Base-by-base conservation (phyloP, 1,140 invertebrate species). In the Dreissena rostriformis region DNA sequence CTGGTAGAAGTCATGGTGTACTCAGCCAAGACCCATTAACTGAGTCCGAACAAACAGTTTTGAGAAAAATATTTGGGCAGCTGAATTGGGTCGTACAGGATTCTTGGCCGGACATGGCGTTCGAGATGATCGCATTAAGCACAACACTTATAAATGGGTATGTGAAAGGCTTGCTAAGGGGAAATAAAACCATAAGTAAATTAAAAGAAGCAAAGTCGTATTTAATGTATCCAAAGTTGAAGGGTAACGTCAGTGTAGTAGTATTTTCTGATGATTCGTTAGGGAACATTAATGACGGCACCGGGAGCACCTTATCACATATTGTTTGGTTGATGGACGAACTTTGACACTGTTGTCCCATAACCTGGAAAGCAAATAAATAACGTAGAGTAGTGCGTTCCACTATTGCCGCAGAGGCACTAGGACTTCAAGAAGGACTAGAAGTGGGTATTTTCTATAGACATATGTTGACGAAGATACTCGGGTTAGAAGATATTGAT, bases 41-140 rank as follows among this genome's bases (percentile, higher is more conserved):
- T 67, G 24, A n/a, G 61, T 63, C 79, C 6, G 80, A 86, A 22
- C 63, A 74, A 65, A 75, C 71, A 53, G 7, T 12, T 12, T 86
- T 71, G 22, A 53, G 84, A 17, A 11, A 72, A 66, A 15, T 80
- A 28, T 17, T 87, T n/a, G 78, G 84, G 12, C 53, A 68, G 26
- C 22, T 86, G n/a, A 84, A 86, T 61, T 88, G 87, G 86, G 55
- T 57, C 51, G 76, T 76, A 51, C 71, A 75, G 68, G 71, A 66
- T 19, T 84, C 81, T 29, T 66, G 85, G 55, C 85, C 73, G 22
- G 85, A 86, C 57, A 66, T 80, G 53, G 81, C 68, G 28, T 88
- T 81, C 80, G 80, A 85, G 39, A 53, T 86, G 74, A 68, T 86
- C 8, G 75, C 68, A 19, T 49, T 80, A 19, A 87, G 80, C 55